Evolutionary conservation across 2,888 invertebrate genomes (phyloP).

Genomic region (Caenorhabditis sulstoni): DNA sequence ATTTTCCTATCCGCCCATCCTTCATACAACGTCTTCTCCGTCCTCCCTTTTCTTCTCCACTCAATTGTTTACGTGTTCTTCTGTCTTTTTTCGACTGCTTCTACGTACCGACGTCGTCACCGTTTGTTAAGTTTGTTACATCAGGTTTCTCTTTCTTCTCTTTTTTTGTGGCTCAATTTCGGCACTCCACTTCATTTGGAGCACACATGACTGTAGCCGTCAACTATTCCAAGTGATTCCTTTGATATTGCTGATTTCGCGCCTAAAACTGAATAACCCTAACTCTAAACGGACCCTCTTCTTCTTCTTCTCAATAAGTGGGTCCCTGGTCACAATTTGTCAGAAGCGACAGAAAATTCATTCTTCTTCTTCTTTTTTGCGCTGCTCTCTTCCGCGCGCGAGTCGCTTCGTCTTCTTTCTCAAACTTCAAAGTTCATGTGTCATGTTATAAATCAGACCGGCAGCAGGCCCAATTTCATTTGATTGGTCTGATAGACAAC

Average conservation of each 20-base stretch:
- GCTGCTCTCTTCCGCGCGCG: constrained; percentile 6
- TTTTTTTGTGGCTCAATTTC: constrained; percentile 5
- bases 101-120: constrained; percentile 48
- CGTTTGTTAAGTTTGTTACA: constrained; percentile 53
- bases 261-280: no score
- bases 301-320: constrained; percentile 47
- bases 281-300: no score
- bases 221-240: not conserved
- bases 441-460: constrained; percentile 12
- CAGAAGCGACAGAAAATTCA: constrained; percentile 33
- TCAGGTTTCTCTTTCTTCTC: constrained; percentile 1
- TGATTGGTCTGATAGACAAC: constrained; percentile 24
- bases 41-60: constrained; percentile 29
- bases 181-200: not conserved
- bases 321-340: constrained; percentile 50
- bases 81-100: constrained; percentile 21
- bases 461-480: constrained; percentile 5
- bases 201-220: not conserved
- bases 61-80: constrained; percentile 60
- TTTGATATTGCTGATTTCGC: no score
- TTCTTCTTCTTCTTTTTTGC: constrained; percentile 34
- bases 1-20: constrained; percentile 31
- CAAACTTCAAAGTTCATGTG: constrained; percentile 48
- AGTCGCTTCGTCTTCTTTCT: constrained; percentile 3
- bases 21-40: constrained; percentile 40